These are phyloP conservation scores for Forbesichthys papilliferus DNA, from an alignment of 2,113 vertebrate genomes.

Conservation along the genomic window DNA sequence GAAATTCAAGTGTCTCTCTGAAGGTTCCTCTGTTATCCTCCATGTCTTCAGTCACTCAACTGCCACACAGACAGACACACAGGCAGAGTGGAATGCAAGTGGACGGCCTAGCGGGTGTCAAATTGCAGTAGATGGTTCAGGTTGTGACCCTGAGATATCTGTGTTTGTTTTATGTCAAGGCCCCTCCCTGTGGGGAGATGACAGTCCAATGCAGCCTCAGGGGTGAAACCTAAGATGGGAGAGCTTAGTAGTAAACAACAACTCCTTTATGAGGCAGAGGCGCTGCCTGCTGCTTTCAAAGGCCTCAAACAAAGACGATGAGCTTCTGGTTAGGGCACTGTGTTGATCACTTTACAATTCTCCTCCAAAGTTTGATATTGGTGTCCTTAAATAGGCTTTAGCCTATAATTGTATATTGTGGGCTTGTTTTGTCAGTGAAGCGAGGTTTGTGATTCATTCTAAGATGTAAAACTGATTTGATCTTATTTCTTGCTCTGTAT, in stretches of 20 bases:
- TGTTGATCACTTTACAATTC: slow-evolving; percentile 7
- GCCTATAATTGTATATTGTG: neutral
- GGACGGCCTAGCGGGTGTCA: slow-evolving; percentile 42
- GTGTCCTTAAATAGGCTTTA: neutral
- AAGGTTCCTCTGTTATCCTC: neutral
- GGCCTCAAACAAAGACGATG: slow-evolving; percentile 38
- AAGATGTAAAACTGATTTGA: neutral
- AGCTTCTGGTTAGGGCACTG: slow-evolving; percentile 39
- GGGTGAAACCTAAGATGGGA: slow-evolving; percentile 70
- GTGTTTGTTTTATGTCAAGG: slow-evolving; percentile 69
- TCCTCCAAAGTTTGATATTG: neutral
- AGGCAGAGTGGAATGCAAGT: slow-evolving; percentile 52
- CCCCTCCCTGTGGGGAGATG: slow-evolving; percentile 66
- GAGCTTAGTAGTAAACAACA: slow-evolving; percentile 69
- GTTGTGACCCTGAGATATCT: slow-evolving; percentile 60
- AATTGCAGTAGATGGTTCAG: slow-evolving; percentile 63
- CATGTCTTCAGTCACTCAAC: neutral
- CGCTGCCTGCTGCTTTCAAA: slow-evolving; percentile 47
- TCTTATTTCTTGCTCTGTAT: neutral
- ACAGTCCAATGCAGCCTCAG: slow-evolving; percentile 63
- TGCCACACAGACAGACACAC: slow-evolving; percentile 39
- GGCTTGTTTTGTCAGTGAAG: neutral
- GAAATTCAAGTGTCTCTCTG: neutral
- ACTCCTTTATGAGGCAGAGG: slow-evolving; percentile 62
- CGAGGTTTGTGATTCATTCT: neutral